Evolutionary conservation across 2,888 invertebrate species (phyloP), one percentile per base, ranked within the genome.

Genomic region (Andrena minutula): DNA sequence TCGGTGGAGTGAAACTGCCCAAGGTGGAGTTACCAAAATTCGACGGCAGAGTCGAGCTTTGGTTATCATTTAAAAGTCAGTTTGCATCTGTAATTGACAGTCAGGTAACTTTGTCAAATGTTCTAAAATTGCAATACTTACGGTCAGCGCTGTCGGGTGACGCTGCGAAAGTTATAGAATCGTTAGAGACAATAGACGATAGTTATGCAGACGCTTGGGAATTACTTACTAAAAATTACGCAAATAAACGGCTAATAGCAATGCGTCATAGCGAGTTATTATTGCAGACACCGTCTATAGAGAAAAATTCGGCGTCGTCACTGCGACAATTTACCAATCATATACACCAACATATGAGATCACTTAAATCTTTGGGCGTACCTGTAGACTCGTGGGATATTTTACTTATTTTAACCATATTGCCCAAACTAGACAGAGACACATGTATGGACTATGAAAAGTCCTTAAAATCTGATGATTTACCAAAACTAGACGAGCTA

Each of bases 191-290:
- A 1, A 60, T n/a, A 6, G 70, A 60, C 1, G 20, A 60, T 0
- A 70, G 60, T 30, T 70, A 70, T 5, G n/a, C 8, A 10, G 26
- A 41, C 0, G 47, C 64, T 2, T 64, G 64, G 64, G 20, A 64
- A 3, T 26, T 53, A 1, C 12, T 68, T 0, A 23, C 23, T n/a
- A 53, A 68, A 0, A 68, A 32, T 2, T 68, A 68, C 7, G 53
- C 53, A 16, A 68, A 68, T 5, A 20, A 10, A 32, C 20, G 68
- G 5, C 23, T 20, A 1, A n/a, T 53, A 5, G 66, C 53, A 2
- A 28, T 60, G 16, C 58, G 58, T 10, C 58, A 60, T 28, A 30
- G 32, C 2, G 32, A 32, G 1, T 32, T 32, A 32, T 8, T 32
- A 32, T 8, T 32, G 8, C 32, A 32, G 32, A 32, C 8, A 32